Evolutionary conservation across 1,140 invertebrate species (phyloP).

Genomic region (Apis cerana): DNA sequence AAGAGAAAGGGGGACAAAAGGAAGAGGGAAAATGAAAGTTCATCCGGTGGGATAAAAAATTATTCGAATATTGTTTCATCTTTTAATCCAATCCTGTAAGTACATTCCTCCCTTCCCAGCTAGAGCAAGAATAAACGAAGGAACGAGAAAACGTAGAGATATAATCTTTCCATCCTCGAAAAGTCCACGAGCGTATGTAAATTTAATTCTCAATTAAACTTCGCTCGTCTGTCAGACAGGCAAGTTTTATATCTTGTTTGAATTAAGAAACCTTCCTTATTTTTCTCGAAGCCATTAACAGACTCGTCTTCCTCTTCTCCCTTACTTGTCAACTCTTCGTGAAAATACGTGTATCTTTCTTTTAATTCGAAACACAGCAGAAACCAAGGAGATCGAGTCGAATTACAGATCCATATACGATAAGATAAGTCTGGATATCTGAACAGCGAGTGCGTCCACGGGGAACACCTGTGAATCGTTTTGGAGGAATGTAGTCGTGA

Average conservation of each 20-base stretch:
- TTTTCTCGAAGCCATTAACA: too few relatives aligned
- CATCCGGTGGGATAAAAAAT: not conserved
- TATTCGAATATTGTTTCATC: constrained; percentile 4
- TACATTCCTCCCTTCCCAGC: not conserved
- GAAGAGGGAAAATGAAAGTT: too few relatives aligned
- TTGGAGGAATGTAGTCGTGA: not conserved
- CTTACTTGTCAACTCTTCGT: too few relatives aligned
- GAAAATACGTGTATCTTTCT: too few relatives aligned
- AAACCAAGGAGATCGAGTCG: too few relatives aligned
- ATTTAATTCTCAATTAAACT: constrained; percentile 7
- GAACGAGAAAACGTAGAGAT: not conserved
- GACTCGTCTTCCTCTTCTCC: too few relatives aligned
- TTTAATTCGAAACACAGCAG: too few relatives aligned
- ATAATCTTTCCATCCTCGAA: not conserved
- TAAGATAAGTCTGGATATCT: too few relatives aligned
- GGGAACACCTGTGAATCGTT: constrained; percentile 30
- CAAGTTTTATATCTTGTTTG: not conserved
- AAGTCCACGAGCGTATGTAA: not conserved
- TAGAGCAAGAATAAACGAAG: not conserved
- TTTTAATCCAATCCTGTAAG: not conserved
- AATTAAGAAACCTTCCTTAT: not conserved
- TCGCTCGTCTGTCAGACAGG: too few relatives aligned
- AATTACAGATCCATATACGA: too few relatives aligned
- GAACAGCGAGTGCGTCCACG: too few relatives aligned
- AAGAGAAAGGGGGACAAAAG: not conserved